Evolutionary conservation across 2,888 invertebrate species (phyloP), one percentile per base, ranked within the genome.

Genomic region (Coenonympha glycerion): DNA sequence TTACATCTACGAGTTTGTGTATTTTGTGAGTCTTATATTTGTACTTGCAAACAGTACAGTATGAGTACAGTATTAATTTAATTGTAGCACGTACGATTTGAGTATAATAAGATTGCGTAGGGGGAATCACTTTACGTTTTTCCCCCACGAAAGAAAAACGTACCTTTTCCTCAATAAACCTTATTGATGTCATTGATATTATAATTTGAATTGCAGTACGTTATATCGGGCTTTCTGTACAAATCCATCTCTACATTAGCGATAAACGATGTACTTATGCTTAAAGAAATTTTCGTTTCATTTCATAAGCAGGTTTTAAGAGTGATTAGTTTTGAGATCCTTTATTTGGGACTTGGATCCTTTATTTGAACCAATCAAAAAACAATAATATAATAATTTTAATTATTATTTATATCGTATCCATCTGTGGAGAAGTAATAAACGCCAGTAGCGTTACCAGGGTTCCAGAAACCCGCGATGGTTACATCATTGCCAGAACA

Each of bases 341-440:
- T n/a, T n/a, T n/a, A n/a, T n/a, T n/a, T n/a, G n/a, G n/a, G n/a
- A n/a, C n/a, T n/a, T n/a, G n/a, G n/a, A n/a, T n/a, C n/a, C n/a
- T n/a, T n/a, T 3, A 2, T 18, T 2, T 3, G 18, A 3, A 19
- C 3, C 11, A 30, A 13, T 13, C 26, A 26, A n/a, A 16, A 1
- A 22, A 33, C 31, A n/a, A 21, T 24, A 13, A 31, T 2, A 15
- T 2, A 21, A 39, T 26, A 9, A 21, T 13, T 21, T 15, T 28
- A 18, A 24, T 46, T 49, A 48, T 56, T 36, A 9, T 57, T 45
- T 33, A 63, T 31, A 18, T 76, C 62, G 53, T 69, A 71, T 0
- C 69, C 75, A 51, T 77, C 70, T 13, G 85, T 84, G 1, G 79
- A 75, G 41, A 86, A 74, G 56, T 81, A 84, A 52, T 69, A 86